Base-by-base conservation (phyloP, 2,113 vertebrate species). In the Clarias magur region DNA sequence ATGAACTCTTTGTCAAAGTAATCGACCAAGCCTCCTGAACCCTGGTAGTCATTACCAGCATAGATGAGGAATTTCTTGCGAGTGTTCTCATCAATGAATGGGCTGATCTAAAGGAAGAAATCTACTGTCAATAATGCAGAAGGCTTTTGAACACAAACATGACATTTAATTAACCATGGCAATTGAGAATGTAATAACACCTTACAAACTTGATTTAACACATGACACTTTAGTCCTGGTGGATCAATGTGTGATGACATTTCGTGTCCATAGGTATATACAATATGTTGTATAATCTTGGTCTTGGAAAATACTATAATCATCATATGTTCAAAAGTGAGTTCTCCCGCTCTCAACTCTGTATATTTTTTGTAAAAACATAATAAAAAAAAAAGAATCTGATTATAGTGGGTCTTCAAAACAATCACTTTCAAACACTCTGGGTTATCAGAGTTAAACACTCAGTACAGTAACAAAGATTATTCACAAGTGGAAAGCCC, bases 41-140 rank as follows among this genome's bases (percentile, higher is more conserved):
- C 97, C 91, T 99, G 97, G 94, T 79, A 99, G 93, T 99, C 97
- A 25, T 99, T 99, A 56, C 97, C 98, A 68, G 97, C 97, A 56
- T 98, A 99, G 89, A 99, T 97, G 27, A 99, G 97, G 90, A 99
- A 99, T 87, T 99, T 99, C 88, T 97, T 98, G 19, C 97, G 95
- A 11, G 98, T 99, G 92, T 99, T 99, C 92, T 99, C 98, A 78
- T 99, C 97, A 19, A 99, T 99, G 91, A 99, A 96, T 0, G 98
- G 98, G 88, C 97, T 99, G 80, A 99, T 96, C 98, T 99, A 87
- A 84, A 23, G 79, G 85, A 79, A 3, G 15, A 83, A 57, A 53
- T 30, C 19, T n/a, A 0, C 85, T 15, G 27, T 85, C 75, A n/a
- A 59, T 23, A 80, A 34, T 42, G 13, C 27, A 75, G 42, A 60